Evolutionary conservation across 2,113 vertebrate species (phyloP).

Genomic region (Pachypanchax playfairii): DNA sequence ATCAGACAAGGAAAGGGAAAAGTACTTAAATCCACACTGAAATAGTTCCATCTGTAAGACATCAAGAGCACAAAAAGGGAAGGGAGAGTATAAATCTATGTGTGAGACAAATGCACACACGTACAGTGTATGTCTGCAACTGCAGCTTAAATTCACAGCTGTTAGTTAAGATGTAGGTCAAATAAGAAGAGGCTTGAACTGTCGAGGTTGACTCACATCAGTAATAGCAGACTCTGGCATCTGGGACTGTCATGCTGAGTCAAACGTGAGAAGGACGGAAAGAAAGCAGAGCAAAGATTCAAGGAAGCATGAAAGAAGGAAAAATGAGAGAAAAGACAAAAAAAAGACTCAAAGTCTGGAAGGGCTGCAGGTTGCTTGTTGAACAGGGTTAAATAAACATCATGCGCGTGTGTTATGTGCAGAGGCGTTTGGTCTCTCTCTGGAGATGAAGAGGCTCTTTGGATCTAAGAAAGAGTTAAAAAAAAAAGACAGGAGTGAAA

Average conservation of each 20-base stretch:
- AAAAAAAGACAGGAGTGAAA: conserved; percentile 20
- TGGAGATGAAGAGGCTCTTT: conserved; percentile 16
- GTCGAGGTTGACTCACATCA: conserved; percentile 31
- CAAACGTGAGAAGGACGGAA: neutral
- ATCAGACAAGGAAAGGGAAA: conserved; percentile 3
- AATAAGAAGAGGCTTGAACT: conserved; percentile 27
- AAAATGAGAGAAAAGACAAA: neutral
- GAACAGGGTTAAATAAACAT: conserved; percentile 13
- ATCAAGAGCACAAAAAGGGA: neutral
- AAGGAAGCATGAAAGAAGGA: neutral
- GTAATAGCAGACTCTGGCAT: conserved; percentile 18
- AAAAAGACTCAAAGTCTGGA: conserved; percentile 30
- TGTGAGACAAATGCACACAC: conserved; percentile 1
- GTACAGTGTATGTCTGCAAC: conserved; percentile 12
- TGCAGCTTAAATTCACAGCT: conserved; percentile 31
- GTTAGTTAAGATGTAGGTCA: conserved; percentile 61
- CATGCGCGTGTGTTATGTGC: neutral
- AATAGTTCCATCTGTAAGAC: conserved; percentile 12
- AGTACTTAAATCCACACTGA: neutral
- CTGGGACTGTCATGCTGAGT: conserved; percentile 15
- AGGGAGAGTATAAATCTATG: conserved; percentile 19
- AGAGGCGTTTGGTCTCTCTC: conserved; percentile 20
- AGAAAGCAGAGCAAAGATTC: neutral
- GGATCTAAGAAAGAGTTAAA: conserved; percentile 20
- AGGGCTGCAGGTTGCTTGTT: conserved; percentile 1